Evolutionary conservation across 2,113 vertebrate species (phyloP), one percentile per base, ranked within the genome.

Genomic region (Onychorhynchus coronatus): DNA sequence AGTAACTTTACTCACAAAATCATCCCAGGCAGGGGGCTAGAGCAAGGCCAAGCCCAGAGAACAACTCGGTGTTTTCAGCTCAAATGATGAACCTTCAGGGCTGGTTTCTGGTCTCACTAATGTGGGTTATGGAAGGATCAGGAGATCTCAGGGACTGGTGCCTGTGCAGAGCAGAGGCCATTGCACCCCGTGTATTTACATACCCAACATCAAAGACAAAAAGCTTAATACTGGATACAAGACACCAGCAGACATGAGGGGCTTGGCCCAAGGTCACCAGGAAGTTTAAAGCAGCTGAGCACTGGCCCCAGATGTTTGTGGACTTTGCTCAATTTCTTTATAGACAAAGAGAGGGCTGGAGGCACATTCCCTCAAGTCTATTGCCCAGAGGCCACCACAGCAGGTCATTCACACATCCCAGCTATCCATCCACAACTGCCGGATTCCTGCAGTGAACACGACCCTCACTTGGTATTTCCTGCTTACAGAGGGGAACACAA

Each of bases 391-490:
- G 86, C 88, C 50, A 61, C 12, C 47, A 4, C 17, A 4, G 63
- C 55, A 85, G 73, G 77, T 77, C 88, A 27, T 31, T 18, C 50
- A 24, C 77, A 68, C 87, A 66, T 8, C 88, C 53, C 49, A 0
- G 81, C 74, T 27, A 21, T 52, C 41, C 80, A 85, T 8, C 79
- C 88, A 27, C 24, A 8, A 8, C 42, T 33, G 9, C 67, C 4
- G 24, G 46, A 89, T 35, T 24, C 87, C 14, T 23, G 39, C 85
- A 55, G 24, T 14, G 12, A 81, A 33, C 39, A 14, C 15, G 44
- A 91, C 74, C 62, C 89, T 23, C 12, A 8, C 6, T 12, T 62
- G 89, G 91, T 50, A 96, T 89, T 94, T 97, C 95, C 94, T 94
- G 93, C 95, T 94, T 61, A 41, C 2, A 58, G 71, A 42, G 28